Conservation (phyloP, 1,140 invertebrate species). For the Panagrolaimus sp. region DNA sequence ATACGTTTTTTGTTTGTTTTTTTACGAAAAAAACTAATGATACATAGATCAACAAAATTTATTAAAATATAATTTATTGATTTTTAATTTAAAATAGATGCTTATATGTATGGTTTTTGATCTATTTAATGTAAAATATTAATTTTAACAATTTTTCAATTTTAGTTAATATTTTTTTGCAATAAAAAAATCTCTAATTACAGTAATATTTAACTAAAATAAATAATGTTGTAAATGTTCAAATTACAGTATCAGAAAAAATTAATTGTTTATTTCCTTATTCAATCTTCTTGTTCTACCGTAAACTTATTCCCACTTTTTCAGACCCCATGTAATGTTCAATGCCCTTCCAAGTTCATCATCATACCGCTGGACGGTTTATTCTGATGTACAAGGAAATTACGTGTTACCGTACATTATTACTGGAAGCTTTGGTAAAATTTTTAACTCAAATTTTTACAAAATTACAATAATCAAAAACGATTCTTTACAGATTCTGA, state of each 20-base stretch:
- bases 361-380: constrained; percentile 7
- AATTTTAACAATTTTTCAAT: no score
- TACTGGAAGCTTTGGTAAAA: constrained; percentile 23
- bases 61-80: no score
- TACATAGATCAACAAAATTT: no score
- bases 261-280: neutral
- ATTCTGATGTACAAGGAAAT: constrained; percentile 17
- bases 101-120: no score
- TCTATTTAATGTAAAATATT: no score
- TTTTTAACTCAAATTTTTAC: constrained; percentile 4
- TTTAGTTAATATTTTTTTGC: no score
- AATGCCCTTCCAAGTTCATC: constrained; percentile 13
- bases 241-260: neutral
- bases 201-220: constrained; percentile 11
- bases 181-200: no score
- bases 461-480: neutral
- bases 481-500: constrained; percentile 14
- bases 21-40: no score
- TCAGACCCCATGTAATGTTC: constrained; percentile 10
- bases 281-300: neutral
- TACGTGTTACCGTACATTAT: constrained; percentile 27
- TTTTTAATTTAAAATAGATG: no score
- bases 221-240: constrained; percentile 16
- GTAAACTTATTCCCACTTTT: constrained; percentile 11
- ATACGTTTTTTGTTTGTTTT: no score